Conservation (phyloP, 1,140 invertebrate genomes). For the Macrocentrus cingulum region DNA sequence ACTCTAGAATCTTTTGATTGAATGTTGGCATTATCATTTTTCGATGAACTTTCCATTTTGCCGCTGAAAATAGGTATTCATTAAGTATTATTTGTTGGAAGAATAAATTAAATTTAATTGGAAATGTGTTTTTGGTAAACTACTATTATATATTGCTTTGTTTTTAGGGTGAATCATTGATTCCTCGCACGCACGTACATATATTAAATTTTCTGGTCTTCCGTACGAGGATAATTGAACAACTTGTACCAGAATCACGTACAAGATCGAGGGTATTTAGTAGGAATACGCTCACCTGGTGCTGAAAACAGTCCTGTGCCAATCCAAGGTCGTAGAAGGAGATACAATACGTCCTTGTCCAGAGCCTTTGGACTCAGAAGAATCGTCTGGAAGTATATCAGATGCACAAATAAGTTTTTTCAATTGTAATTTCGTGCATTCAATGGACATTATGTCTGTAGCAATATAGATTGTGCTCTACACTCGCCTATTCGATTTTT, state of each 20-base stretch:
- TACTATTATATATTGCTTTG: too few relatives aligned
- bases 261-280: slow-evolving; percentile 14
- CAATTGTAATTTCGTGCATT: too few relatives aligned
- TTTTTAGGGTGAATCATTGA: too few relatives aligned
- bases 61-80: slow-evolving; percentile 59
- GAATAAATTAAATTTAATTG: background rate
- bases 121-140: too few relatives aligned
- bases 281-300: slow-evolving; percentile 53
- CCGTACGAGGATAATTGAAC: slow-evolving; percentile 28
- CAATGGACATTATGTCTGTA: too few relatives aligned
- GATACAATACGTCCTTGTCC: slow-evolving; percentile 72
- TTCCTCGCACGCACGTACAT: slow-evolving; percentile 27
- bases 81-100: background rate
- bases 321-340: slow-evolving; percentile 69
- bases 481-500: too few relatives aligned
- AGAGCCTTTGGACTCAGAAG: slow-evolving; percentile 66
- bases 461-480: too few relatives aligned
- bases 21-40: slow-evolving; percentile 76
- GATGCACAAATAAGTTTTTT: background rate
- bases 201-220: slow-evolving; percentile 23
- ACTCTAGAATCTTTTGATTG: slow-evolving; percentile 74
- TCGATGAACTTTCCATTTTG: slow-evolving; percentile 70
- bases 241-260: slow-evolving; percentile 34
- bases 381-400: slow-evolving; percentile 53
- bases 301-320: slow-evolving; percentile 74